Conservation (phyloP, 2,113 vertebrate species). For the Athene noctua region DNA sequence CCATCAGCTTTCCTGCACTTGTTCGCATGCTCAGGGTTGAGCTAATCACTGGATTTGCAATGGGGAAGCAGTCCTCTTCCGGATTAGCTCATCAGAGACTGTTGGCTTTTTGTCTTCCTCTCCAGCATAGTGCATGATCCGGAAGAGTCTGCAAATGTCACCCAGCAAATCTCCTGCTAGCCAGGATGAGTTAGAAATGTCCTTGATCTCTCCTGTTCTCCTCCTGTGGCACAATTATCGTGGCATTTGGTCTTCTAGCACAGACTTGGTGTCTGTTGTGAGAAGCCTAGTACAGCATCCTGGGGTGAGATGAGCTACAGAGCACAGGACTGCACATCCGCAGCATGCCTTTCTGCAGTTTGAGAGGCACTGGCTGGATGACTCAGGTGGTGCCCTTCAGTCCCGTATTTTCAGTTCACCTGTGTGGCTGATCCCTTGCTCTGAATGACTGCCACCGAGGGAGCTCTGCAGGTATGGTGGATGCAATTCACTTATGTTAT, state of each 20-base stretch:
- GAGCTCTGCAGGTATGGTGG: neutral
- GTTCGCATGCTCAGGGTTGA: neutral
- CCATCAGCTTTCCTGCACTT: neutral
- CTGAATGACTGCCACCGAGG: neutral
- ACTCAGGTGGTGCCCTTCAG: neutral
- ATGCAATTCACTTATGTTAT: neutral
- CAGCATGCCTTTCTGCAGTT: neutral
- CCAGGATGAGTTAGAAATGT: neutral
- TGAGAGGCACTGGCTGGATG: neutral
- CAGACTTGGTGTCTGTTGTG: neutral
- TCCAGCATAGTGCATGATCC: neutral
- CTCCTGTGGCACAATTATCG: neutral
- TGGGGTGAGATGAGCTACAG: neutral
- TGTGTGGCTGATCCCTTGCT: neutral
- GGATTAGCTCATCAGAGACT: neutral
- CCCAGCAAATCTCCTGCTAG: slow-evolving; percentile 5
- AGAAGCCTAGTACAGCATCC: neutral
- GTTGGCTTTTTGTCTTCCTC: neutral
- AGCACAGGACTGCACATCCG: neutral
- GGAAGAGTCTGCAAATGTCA: slow-evolving; percentile 12
- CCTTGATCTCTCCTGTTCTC: neutral
- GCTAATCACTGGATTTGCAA: slow-evolving; percentile 13
- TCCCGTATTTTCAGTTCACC: neutral
- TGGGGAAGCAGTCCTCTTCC: neutral
- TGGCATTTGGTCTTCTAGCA: neutral